Percentiles rank a stretch among this genome's conserved stretches.
These are phyloP conservation scores for Megathymus violae DNA, from an alignment of 1,140 invertebrate species.

Conservation along the genomic window DNA sequence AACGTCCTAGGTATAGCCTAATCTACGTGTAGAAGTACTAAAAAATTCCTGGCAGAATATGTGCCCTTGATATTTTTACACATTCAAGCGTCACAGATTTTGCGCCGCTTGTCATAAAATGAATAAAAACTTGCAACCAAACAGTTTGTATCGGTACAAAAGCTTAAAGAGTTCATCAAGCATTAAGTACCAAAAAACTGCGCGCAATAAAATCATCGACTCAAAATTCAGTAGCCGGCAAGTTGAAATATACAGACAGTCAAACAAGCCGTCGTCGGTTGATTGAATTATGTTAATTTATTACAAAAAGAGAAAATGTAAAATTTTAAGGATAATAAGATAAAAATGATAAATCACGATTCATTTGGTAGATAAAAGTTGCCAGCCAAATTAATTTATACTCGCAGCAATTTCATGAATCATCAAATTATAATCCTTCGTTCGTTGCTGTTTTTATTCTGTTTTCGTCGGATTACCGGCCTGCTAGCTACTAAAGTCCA, in stretches of 20 bases:
- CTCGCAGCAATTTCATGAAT: slow-evolving; percentile 35
- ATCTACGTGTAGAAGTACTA: too few species aligned
- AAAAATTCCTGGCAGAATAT: too few species aligned
- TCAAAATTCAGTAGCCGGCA: slow-evolving; percentile 32
- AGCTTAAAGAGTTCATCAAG: slow-evolving; percentile 20
- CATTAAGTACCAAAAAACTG: slow-evolving; percentile 19
- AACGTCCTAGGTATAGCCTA: too few species aligned
- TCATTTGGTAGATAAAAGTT: slow-evolving; percentile 37
- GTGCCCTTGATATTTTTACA: too few species aligned
- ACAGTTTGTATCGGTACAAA: not conserved
- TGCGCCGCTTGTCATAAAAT: not conserved
- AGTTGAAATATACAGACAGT: slow-evolving; percentile 32
- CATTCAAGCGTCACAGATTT: too few species aligned
- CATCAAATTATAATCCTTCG: slow-evolving; percentile 34
- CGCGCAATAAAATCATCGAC: slow-evolving; percentile 30
- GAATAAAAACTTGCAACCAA: not conserved
- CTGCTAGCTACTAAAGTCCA: not conserved
- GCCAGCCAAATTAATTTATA: slow-evolving; percentile 34
- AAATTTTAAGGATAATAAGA: slow-evolving; percentile 37
- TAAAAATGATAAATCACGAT: slow-evolving; percentile 37
- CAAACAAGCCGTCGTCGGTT: slow-evolving; percentile 34
- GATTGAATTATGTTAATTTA: slow-evolving; percentile 37
- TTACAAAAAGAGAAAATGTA: slow-evolving; percentile 35
- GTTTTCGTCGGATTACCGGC: slow-evolving; percentile 1
- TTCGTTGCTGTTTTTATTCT: slow-evolving; percentile 17